Evolutionary conservation across 2,888 invertebrate species (phyloP), one percentile per base, ranked within the genome.

Genomic region (Scelioninae gen. 2): DNA sequence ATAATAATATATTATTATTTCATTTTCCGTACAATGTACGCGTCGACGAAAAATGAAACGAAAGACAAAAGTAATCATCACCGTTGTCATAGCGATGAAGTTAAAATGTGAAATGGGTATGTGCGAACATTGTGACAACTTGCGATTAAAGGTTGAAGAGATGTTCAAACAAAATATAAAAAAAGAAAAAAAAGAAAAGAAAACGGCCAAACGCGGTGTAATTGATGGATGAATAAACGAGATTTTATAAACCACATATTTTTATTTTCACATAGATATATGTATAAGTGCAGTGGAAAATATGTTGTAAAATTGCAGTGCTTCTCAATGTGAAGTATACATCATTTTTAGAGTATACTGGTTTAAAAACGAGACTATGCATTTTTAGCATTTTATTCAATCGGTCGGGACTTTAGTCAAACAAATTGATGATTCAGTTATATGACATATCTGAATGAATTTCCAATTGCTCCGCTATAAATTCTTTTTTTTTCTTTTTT

Each of bases 181-280:
- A n/a, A n/a, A n/a, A n/a, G n/a, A n/a, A n/a, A n/a, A n/a, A n/a
- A n/a, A n/a, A n/a, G n/a, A n/a, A n/a, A n/a, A n/a, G n/a, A n/a
- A n/a, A n/a, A n/a, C n/a, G 74, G 78, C 80, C 81, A 80, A 80
- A 81, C 82, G 81, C 73, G 80, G 78, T 83, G 81, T 84, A 84
- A 83, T 79, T 73, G 75, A 63, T 81, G 79, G 78, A 75, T 76
- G 78, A 84, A 83, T 79, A 81, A 83, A 81, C 83, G 83, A 81
- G 81, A 68, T 83, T 84, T 84, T 84, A 80, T 84, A 68, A 50
- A 83, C n/a, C 74, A 52, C 64, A 53, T 74, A 77, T 81, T 78
- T 75, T 77, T 28, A 60, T 60, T 57, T 67, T 43, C 25, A 31
- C 25, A 37, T 19, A 39, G 25, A 18, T 55, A 13, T 39, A 45